Conservation (phyloP, 92 coral and sea anemone genomes). For the Pocillopora grandis region DNA sequence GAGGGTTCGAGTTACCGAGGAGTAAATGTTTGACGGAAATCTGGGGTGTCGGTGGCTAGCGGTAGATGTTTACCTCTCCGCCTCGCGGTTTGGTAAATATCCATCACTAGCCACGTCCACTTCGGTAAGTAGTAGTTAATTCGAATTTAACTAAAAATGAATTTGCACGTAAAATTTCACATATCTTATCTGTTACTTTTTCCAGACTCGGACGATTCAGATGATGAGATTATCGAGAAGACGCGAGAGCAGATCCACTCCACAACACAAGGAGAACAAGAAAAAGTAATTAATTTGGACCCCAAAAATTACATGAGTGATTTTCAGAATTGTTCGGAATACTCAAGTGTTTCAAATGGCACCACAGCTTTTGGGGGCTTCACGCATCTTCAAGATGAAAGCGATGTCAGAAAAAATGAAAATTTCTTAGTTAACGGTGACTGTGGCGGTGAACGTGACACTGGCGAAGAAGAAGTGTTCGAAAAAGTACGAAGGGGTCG, state of each 20-base stretch:
- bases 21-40: too few relatives aligned
- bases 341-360: neutral
- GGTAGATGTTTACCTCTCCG: too few relatives aligned
- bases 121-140: too few relatives aligned
- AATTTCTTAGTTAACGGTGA: neutral
- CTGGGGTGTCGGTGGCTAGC: too few relatives aligned
- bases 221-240: constrained; percentile 8
- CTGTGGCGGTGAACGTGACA: neutral
- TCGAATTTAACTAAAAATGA: too few relatives aligned
- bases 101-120: too few relatives aligned
- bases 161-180: neutral
- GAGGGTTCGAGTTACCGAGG: too few relatives aligned
- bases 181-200: neutral
- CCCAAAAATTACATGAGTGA: neutral
- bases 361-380: too few relatives aligned
- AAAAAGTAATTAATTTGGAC: neutral
- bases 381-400: neutral
- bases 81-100: too few relatives aligned
- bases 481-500: neutral
- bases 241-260: neutral
- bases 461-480: neutral
- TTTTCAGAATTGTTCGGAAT: neutral
- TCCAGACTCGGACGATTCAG: constrained; percentile 11
- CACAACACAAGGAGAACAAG: neutral
- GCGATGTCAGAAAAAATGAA: neutral